phyloP scores from a whole-genome alignment of 2,113 vertebrate genomes.

The Archilochus colubris region DNA sequence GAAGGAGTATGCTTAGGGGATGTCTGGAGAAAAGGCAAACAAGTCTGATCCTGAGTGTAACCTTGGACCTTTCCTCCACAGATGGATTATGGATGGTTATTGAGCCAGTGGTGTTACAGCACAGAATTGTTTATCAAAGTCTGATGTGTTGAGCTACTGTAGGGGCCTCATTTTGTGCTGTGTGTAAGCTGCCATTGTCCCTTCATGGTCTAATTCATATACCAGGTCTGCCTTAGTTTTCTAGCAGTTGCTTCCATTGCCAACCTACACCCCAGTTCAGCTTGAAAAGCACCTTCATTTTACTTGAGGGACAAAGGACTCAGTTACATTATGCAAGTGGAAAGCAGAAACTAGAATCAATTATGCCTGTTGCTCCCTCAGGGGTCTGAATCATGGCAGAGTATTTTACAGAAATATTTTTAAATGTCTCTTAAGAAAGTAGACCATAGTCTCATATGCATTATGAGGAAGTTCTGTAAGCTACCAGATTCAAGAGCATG shows the following conservation, averaged over 20 bases:
- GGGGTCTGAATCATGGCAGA: slow-evolving; percentile 18
- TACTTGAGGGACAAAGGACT: slow-evolving; percentile 2
- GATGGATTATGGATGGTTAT: background rate
- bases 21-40: background rate
- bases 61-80: background rate
- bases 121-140: background rate
- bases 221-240: background rate
- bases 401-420: slow-evolving; percentile 40
- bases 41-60: background rate
- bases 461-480: slow-evolving; percentile 41
- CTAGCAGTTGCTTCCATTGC: background rate
- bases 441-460: slow-evolving; percentile 6
- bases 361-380: slow-evolving; percentile 23
- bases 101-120: background rate
- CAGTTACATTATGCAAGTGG: slow-evolving; percentile 35
- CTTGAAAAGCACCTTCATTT: slow-evolving; percentile 46
- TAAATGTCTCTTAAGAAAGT: slow-evolving; percentile 1
- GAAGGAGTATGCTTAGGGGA: background rate
- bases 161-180: background rate
- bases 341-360: slow-evolving; percentile 37
- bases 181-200: background rate
- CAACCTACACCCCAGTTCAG: background rate
- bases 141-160: background rate
- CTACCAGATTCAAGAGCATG: slow-evolving; percentile 30
- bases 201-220: background rate